Percentiles rank a stretch among this genome's conserved stretches.
These are phyloP conservation scores for Glossosoma conforme DNA, from an alignment of 1,140 invertebrate genomes.

Conservation along the genomic window DNA sequence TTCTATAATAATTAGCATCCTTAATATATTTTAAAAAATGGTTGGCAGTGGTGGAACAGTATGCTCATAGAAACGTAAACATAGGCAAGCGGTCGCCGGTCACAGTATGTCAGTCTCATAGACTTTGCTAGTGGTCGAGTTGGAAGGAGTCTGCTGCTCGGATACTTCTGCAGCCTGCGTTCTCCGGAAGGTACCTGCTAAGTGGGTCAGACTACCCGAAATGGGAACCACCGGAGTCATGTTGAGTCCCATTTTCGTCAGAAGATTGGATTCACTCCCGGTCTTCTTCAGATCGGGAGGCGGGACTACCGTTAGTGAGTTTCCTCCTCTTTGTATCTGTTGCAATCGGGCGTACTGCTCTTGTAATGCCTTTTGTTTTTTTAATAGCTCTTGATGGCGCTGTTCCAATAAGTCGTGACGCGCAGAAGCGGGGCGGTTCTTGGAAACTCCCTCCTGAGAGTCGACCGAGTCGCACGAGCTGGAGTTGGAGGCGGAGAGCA, in stretches of 20 bases:
- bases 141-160: constrained; percentile 34
- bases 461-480: constrained; percentile 74
- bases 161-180: constrained; percentile 28
- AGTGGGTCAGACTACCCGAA: constrained; percentile 43
- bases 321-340: constrained; percentile 72
- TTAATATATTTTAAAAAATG: no score
- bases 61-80: not conserved
- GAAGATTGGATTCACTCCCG: constrained; percentile 81
- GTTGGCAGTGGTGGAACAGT: constrained; percentile 3
- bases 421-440: constrained; percentile 45
- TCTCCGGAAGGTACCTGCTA: constrained; percentile 33
- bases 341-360: constrained; percentile 85
- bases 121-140: constrained; percentile 62
- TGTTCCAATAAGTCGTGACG: constrained; percentile 75
- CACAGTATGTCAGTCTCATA: constrained; percentile 88
- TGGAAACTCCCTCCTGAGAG: constrained; percentile 60
- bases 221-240: constrained; percentile 45
- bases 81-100: constrained; percentile 33
- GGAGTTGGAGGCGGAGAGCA: constrained; percentile 55
- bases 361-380: constrained; percentile 80
- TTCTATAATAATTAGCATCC: no score
- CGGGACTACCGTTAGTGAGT: constrained; percentile 57
- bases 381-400: constrained; percentile 77
- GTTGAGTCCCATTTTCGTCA: constrained; percentile 77
- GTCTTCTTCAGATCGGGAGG: constrained; percentile 74